Conservation (phyloP, 2,888 invertebrate species). For the Laspeyria flexula region DNA sequence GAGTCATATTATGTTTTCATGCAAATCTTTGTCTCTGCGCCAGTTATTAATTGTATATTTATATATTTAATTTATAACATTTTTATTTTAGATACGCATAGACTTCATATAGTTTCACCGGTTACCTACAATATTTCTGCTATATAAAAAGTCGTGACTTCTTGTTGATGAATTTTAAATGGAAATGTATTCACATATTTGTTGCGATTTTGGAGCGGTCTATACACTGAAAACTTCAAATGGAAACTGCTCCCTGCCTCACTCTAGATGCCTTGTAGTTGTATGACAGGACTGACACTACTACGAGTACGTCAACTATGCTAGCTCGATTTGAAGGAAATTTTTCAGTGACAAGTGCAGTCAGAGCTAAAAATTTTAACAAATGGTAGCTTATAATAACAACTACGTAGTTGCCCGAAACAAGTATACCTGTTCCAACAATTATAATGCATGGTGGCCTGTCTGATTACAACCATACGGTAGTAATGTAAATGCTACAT, state of each 20-base stretch:
- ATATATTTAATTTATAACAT: not conserved
- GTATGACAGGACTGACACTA: slow-evolving; percentile 20
- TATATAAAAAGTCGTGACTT: not conserved
- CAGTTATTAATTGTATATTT: slow-evolving; percentile 3
- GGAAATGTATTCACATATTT: slow-evolving; percentile 8
- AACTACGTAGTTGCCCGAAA: slow-evolving; percentile 38
- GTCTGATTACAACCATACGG: slow-evolving; percentile 24
- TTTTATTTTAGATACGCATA: not conserved
- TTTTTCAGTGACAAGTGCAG: slow-evolving; percentile 40
- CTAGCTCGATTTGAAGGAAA: slow-evolving; percentile 27
- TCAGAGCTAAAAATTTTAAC: slow-evolving; percentile 19
- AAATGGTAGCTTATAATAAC: slow-evolving; percentile 27
- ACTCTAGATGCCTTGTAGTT: slow-evolving; percentile 36
- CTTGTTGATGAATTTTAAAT: not conserved
- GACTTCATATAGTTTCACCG: no score
- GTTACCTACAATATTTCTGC: not conserved
- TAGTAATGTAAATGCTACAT: slow-evolving; percentile 16
- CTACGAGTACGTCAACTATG: not conserved
- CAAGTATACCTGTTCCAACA: slow-evolving; percentile 21
- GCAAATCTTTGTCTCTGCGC: slow-evolving; percentile 11
- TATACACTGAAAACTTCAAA: slow-evolving; percentile 52
- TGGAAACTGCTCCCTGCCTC: slow-evolving; percentile 32
- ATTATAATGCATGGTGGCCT: slow-evolving; percentile 48
- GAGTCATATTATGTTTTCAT: slow-evolving; percentile 25
- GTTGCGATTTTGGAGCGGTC: slow-evolving; percentile 54